Conservation (phyloP, 1,140 invertebrate genomes). For the Hypsibius dujardini region DNA sequence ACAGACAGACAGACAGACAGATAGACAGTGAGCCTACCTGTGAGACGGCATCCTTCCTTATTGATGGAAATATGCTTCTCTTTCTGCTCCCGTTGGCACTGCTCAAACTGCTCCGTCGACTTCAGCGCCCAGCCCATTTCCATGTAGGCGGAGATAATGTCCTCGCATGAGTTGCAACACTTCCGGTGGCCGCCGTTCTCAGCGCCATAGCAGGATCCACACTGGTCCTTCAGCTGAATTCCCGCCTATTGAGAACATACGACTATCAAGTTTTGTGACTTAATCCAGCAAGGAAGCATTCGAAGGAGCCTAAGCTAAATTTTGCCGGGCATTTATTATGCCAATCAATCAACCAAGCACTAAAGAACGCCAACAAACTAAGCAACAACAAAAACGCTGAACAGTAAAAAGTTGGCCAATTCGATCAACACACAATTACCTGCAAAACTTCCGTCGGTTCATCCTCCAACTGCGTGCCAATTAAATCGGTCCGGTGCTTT, state of each 20-base stretch:
- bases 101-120: constrained; percentile 56
- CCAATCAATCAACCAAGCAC: too few relatives aligned
- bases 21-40: background rate
- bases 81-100: constrained; percentile 61
- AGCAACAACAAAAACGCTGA: too few relatives aligned
- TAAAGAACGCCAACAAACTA: too few relatives aligned
- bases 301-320: too few relatives aligned
- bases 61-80: constrained; percentile 18
- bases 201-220: constrained; percentile 64
- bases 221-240: constrained; percentile 30
- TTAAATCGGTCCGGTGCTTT: constrained; percentile 19
- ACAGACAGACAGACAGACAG: background rate
- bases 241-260: background rate
- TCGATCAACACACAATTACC: background rate
- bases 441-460: constrained; percentile 23
- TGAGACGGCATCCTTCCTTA: constrained; percentile 16
- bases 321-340: too few relatives aligned
- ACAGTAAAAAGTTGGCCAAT: too few relatives aligned
- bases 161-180: constrained; percentile 94
- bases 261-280: too few relatives aligned
- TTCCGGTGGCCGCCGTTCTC: constrained; percentile 48
- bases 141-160: constrained; percentile 78
- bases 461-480: constrained; percentile 20
- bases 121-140: constrained; percentile 66
- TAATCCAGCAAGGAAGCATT: too few relatives aligned